Evolutionary conservation across 2,113 vertebrate genomes (phyloP).

Genomic region (Passer montanus): DNA sequence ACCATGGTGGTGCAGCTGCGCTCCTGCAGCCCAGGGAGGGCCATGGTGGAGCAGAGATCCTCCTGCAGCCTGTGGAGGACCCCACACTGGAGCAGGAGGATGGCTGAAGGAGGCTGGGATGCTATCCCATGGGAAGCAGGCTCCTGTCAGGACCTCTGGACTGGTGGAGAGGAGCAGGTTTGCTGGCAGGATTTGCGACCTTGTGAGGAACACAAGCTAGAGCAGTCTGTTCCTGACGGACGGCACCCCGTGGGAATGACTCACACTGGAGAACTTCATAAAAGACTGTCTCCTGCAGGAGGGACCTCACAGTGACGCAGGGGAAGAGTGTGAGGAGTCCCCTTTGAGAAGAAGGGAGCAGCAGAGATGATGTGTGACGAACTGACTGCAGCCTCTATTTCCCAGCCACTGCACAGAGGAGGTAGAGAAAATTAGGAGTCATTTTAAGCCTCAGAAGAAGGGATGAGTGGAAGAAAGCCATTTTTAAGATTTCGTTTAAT

Average conservation of each 20-base stretch:
- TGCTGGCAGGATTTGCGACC: neutral
- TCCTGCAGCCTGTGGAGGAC: neutral
- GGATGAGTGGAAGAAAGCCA: neutral
- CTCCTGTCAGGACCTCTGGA: neutral
- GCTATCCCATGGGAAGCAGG: neutral
- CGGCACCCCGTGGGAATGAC: neutral
- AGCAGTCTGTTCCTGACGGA: neutral
- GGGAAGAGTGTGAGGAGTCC: neutral
- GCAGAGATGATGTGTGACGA: neutral
- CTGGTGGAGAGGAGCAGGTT: neutral
- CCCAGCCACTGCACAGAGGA: neutral
- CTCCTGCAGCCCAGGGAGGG: neutral
- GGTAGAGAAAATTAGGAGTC: neutral
- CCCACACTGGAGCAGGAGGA: neutral
- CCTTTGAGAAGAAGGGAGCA: neutral
- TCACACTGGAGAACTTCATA: neutral
- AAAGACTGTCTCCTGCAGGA: neutral
- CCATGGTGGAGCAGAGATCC: neutral
- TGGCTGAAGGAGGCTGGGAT: neutral
- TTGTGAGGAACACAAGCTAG: neutral
- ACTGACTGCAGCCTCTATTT: neutral
- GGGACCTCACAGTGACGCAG: neutral
- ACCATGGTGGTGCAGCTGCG: neutral
- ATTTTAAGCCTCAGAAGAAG: neutral
- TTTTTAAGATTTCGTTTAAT: neutral